Conservation (phyloP, 2,888 invertebrate species). For the Spilosoma lubricipeda region DNA sequence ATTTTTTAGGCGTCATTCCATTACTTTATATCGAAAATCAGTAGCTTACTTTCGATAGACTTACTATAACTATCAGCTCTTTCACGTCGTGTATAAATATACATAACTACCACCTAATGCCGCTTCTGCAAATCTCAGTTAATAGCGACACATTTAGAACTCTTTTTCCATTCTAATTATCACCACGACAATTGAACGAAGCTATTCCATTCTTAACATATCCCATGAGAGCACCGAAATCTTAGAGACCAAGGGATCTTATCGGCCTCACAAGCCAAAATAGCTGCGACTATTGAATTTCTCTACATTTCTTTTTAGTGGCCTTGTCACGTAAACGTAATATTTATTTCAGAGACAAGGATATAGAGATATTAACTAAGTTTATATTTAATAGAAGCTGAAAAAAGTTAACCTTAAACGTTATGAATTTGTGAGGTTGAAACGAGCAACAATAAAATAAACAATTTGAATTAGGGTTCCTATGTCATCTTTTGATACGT, state of each 20-base stretch:
- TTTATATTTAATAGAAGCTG: too few relatives aligned
- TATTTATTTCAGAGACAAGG: constrained; percentile 42
- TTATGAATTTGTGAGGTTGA: too few relatives aligned
- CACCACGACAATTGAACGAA: background rate
- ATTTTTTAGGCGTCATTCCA: too few relatives aligned
- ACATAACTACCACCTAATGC: too few relatives aligned
- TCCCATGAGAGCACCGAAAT: constrained; percentile 6
- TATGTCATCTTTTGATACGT: too few relatives aligned
- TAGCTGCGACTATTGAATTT: constrained; percentile 42
- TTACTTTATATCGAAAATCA: too few relatives aligned
- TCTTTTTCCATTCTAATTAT: background rate
- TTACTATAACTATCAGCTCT: too few relatives aligned
- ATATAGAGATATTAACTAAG: constrained; percentile 4
- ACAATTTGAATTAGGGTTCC: too few relatives aligned
- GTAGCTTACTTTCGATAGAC: too few relatives aligned
- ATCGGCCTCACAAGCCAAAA: constrained; percentile 20
- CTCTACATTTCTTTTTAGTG: constrained; percentile 25
- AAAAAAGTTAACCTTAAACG: too few relatives aligned
- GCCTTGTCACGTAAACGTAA: constrained; percentile 44
- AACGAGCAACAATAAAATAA: too few relatives aligned
- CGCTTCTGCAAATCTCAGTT: background rate
- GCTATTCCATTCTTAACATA: constrained; percentile 8
- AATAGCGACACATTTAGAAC: background rate
- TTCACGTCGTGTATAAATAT: too few relatives aligned
- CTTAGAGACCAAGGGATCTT: constrained; percentile 9